A percentile compares a stretch with the other conserved stretches of the same genome.
Conservation (phyloP, 2,888 invertebrate species). For the Drosophila hamatofila region DNA sequence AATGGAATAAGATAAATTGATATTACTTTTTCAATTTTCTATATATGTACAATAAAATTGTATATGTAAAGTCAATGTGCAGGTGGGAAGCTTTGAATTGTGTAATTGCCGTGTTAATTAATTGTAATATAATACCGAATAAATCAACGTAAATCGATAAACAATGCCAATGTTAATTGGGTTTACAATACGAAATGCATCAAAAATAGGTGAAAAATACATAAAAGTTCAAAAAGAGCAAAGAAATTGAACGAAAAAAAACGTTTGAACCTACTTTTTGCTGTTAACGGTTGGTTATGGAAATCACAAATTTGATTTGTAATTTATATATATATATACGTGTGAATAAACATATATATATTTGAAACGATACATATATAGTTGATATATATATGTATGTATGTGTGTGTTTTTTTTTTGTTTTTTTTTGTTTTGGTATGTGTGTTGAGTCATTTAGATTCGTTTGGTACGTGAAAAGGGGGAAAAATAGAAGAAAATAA, state of each 20-base stretch:
- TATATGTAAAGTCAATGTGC: neutral
- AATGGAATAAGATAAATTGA: neutral
- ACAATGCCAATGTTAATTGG: conserved; percentile 43
- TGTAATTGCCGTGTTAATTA: conserved; percentile 19
- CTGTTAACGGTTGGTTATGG: conserved; percentile 59
- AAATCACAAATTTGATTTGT: conserved; percentile 1
- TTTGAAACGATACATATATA: conserved; percentile 12
- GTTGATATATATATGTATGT: conserved; percentile 20
- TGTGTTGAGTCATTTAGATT: conserved; percentile 53
- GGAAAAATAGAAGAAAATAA: conserved; percentile 71
- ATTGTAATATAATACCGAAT: neutral
- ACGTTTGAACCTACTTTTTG: conserved; percentile 74
- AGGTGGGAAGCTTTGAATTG: conserved; percentile 5
- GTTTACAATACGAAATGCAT: conserved; percentile 45
- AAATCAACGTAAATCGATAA: conserved; percentile 24
- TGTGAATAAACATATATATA: conserved; percentile 6
- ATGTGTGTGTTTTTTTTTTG: no score
- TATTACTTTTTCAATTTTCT: neutral
- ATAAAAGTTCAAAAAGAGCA: conserved; percentile 18
- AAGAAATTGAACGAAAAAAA: conserved; percentile 45
- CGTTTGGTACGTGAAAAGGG: conserved; percentile 61
- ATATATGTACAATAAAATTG: neutral
- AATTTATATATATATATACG: conserved; percentile 3
- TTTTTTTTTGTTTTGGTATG: conserved; percentile 18
- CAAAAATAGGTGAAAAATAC: conserved; percentile 15